A percentile compares a stretch with the other conserved stretches of the same genome.
phyloP scores from a whole-genome alignment of 2,113 vertebrate species.

The Amblyopsis rosae region DNA sequence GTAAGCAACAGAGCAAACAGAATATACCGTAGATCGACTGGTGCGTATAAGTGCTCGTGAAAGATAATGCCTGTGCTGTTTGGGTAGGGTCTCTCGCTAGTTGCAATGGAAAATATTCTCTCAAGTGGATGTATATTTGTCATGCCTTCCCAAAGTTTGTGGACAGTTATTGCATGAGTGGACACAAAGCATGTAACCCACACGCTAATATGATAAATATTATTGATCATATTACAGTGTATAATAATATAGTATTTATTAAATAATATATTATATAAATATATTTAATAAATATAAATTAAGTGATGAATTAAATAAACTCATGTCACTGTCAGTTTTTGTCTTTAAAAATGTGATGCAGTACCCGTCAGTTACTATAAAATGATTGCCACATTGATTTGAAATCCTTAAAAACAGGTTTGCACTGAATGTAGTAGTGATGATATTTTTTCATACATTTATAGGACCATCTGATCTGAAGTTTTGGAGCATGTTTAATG shows the following conservation, averaged over 20 bases:
- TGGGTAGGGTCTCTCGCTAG: conserved; percentile 31
- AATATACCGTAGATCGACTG: conserved; percentile 23
- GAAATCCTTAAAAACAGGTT: background rate
- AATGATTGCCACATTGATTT: background rate
- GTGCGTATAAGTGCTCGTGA: conserved; percentile 24
- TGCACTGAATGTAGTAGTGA: background rate
- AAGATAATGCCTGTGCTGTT: conserved; percentile 27
- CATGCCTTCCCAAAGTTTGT: no score
- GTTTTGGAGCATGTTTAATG: background rate
- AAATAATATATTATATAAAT: no score
- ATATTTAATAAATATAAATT: no score
- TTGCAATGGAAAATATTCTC: conserved; percentile 37
- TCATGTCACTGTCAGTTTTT: background rate
- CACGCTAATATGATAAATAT: no score
- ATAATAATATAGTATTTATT: no score
- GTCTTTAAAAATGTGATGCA: no score
- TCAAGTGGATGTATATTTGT: conserved; percentile 11
- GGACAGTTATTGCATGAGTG: no score
- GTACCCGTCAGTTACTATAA: no score
- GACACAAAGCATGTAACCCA: no score
- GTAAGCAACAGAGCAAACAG: conserved; percentile 44
- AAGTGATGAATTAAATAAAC: no score
- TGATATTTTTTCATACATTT: background rate
- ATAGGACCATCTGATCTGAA: background rate
- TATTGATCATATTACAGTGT: no score